Base-by-base conservation (phyloP, 2,888 invertebrate species). In the Dicyrtoma fusca region DNA sequence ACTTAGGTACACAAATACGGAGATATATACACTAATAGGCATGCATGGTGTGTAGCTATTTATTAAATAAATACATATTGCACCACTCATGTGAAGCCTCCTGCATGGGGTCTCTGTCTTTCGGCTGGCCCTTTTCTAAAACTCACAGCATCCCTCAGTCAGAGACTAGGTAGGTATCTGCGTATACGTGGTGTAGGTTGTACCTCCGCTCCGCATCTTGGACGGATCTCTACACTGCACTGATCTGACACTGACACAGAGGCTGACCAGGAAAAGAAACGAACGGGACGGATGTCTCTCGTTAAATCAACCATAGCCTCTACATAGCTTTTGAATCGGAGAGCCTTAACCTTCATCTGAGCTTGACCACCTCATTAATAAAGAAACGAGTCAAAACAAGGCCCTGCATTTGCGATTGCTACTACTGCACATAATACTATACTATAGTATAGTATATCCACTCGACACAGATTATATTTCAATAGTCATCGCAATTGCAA, bases 341-440 rank as follows among this genome's bases (percentile, higher is more conserved):
- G 49, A 64, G 51, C 64, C 64, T 51, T 49, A 49, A 64, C 64
- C 21, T 44, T 44, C 17, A 17, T 61, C 2, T 17, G 21, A 19
- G 34, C 34, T 61, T 61, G 61, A 34, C 61, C 61, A 61, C 42
- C 61, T 61, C 61, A 61, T 61, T 61, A 61, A 61, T 61, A 61
- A 61, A 61, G n/a, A 19, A 61, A 11, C 44, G 61, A 68, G 68
- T 57, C 68, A 68, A 25, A 68, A 68, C 68, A 68, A 68, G 57
- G 68, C 45, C n/a, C n/a, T 68, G 19, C 44, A 66, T 66, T 68
- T n/a, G n/a, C n/a, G n/a, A 34, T 34, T 5, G 34, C 8, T 34
- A 34, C 8, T 3, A 3, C 3, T 34, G 34, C 34, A 34, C 34
- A 34, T 34, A 5, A 34, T 34, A n/a, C n/a, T n/a, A n/a, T n/a